Evolutionary conservation across 2,888 invertebrate genomes (phyloP).

Genomic region (Boloria selene): DNA sequence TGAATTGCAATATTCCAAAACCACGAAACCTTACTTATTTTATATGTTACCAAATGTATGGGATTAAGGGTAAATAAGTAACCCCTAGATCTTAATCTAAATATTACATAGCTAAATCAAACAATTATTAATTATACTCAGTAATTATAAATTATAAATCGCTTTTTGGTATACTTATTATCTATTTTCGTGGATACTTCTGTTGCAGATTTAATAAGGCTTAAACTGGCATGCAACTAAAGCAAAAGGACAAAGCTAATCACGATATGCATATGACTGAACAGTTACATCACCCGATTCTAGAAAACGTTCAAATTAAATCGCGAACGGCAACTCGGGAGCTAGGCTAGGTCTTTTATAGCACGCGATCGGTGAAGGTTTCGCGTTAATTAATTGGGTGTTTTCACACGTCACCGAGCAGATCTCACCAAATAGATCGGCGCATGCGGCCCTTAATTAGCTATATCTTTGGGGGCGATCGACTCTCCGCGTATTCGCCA

Average conservation of each 20-base stretch:
- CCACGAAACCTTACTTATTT: no score
- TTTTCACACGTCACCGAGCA: conserved; percentile 81
- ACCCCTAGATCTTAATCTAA: no score
- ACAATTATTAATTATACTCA: no score
- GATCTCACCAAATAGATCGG: conserved; percentile 82
- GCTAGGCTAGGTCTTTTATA: conserved; percentile 55
- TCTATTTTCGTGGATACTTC: no score
- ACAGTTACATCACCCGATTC: conserved; percentile 43
- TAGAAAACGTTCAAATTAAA: conserved; percentile 56
- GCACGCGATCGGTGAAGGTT: conserved; percentile 68
- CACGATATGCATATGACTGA: conserved; percentile 39
- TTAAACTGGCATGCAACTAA: conserved; percentile 18
- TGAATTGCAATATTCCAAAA: no score
- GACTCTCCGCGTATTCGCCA: conserved; percentile 72
- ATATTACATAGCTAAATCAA: no score
- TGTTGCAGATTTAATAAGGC: background rate
- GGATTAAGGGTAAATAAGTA: no score
- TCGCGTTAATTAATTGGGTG: conserved; percentile 82
- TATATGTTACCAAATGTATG: no score
- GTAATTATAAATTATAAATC: no score
- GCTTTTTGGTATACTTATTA: no score
- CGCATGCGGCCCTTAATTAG: conserved; percentile 78
- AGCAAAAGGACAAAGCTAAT: conserved; percentile 32
- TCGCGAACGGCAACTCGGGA: conserved; percentile 56
- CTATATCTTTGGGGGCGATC: conserved; percentile 73